Evolutionary conservation across 2,888 invertebrate genomes (phyloP).

Genomic region (Papilio protenor): DNA sequence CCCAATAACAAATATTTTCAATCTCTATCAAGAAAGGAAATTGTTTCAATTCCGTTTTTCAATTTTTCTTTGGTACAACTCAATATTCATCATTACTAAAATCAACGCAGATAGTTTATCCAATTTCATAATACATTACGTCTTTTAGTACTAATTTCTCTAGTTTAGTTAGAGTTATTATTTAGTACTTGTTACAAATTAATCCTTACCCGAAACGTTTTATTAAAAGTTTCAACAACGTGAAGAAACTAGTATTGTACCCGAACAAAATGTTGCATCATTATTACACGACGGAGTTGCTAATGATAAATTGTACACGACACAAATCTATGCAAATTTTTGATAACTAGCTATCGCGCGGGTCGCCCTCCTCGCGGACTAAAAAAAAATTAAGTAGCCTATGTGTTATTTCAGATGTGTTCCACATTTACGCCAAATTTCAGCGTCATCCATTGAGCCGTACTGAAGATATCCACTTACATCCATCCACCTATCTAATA

Average conservation of each 20-base stretch:
- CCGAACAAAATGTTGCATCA: slow-evolving; percentile 9
- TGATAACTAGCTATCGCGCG: background rate
- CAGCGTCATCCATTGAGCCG: too few relatives aligned
- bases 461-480: too few relatives aligned
- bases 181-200: background rate
- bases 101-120: background rate
- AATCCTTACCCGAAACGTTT: background rate
- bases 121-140: slow-evolving; percentile 24
- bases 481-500: too few relatives aligned
- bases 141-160: background rate
- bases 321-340: slow-evolving; percentile 1
- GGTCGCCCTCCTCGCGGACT: too few relatives aligned
- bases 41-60: background rate
- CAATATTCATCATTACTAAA: background rate
- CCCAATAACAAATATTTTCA: background rate
- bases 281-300: background rate
- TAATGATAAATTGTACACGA: background rate
- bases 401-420: too few relatives aligned
- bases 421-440: too few relatives aligned
- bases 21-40: background rate
- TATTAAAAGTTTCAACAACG: background rate
- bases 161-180: background rate
- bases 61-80: too few relatives aligned
- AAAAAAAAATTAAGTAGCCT: too few relatives aligned
- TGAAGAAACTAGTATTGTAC: background rate